Conservation (phyloP, 2,888 invertebrate species). For the Euzetes globulus region DNA sequence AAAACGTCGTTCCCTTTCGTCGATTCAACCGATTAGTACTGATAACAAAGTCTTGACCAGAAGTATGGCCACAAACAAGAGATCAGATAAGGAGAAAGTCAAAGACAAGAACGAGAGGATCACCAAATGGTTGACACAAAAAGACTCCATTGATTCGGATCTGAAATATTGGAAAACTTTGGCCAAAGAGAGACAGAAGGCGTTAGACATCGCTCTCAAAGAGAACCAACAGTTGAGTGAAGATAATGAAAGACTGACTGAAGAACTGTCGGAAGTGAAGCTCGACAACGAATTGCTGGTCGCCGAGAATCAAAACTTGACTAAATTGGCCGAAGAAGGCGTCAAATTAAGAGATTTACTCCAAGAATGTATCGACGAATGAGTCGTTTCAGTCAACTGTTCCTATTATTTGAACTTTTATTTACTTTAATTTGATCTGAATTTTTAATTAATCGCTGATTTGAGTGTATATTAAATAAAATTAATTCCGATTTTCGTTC, state of each 20-base stretch:
- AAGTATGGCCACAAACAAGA: conserved; percentile 6
- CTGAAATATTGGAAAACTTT: conserved; percentile 37
- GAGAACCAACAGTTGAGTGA: conserved; percentile 37
- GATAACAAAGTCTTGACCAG: conserved; percentile 20
- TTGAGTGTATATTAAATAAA: no score
- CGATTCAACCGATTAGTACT: conserved; percentile 9
- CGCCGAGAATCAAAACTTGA: conserved; percentile 17
- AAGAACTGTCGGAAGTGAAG: background rate
- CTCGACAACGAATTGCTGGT: background rate
- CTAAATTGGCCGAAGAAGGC: conserved; percentile 14
- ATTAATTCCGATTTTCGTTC: no score
- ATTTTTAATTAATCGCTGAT: no score
- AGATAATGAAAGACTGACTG: background rate
- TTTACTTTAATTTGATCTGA: no score
- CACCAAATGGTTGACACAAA: conserved; percentile 27
- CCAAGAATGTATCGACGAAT: background rate
- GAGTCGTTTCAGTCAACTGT: background rate
- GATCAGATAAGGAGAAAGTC: background rate
- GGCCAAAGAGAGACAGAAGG: conserved; percentile 38
- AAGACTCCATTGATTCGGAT: conserved; percentile 7
- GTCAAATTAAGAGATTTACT: conserved; percentile 20
- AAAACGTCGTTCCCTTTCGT: conserved; percentile 7
- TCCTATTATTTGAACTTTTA: background rate
- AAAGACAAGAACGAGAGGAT: background rate
- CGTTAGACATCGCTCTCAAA: conserved; percentile 36